Evolutionary conservation across 2,113 vertebrate species (phyloP).

Genomic region (Scolopax mira): DNA sequence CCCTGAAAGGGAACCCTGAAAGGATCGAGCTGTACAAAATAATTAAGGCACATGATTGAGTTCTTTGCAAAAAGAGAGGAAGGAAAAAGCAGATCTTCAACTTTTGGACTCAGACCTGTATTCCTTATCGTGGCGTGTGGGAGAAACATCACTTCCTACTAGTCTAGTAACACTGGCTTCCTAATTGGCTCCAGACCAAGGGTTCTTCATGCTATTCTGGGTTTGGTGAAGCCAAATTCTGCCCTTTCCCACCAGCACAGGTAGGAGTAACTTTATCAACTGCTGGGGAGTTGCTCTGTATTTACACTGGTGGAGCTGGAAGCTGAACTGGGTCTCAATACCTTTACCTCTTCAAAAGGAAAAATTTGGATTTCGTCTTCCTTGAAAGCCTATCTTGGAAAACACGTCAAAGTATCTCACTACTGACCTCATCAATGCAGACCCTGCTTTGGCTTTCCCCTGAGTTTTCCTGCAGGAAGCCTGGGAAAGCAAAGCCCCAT

Average conservation of each 20-base stretch:
- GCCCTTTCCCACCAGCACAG: not conserved
- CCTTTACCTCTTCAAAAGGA: not conserved
- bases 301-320: not conserved
- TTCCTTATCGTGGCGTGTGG: not conserved
- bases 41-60: not conserved
- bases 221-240: not conserved
- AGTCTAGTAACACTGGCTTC: not conserved
- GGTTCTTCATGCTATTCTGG: not conserved
- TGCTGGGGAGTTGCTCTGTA: accelerated
- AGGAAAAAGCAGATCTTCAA: not conserved
- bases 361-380: not conserved
- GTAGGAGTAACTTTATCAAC: not conserved
- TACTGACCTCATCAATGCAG: not conserved
- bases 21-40: not conserved
- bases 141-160: not conserved
- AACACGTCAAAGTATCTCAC: not conserved
- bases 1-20: not conserved
- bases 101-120: not conserved
- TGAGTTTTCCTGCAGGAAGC: not conserved
- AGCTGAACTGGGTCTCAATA: not conserved
- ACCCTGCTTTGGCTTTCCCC: not conserved
- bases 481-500: not conserved
- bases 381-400: not conserved
- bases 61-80: not conserved
- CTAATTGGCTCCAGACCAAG: not conserved